phyloP scores from a whole-genome alignment of 2,797 vertebrate genomes.

The Coreius guichenoti region DNA sequence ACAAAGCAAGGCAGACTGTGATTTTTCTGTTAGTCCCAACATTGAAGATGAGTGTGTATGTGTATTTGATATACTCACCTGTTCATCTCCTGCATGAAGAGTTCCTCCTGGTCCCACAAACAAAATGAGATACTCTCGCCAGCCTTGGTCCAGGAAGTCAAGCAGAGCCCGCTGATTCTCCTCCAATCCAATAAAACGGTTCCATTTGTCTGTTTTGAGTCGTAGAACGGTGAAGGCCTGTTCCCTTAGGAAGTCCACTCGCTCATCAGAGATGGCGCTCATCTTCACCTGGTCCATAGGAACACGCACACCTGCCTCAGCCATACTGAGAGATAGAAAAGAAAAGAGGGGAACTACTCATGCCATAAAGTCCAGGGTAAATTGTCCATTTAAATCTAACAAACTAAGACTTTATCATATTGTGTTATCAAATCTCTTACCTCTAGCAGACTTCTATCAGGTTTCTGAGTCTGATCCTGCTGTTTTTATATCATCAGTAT shows the following conservation, averaged over 20 bases:
- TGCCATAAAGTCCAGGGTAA: background rate
- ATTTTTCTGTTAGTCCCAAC: background rate
- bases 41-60: background rate
- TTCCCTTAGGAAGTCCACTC: constrained; percentile 83
- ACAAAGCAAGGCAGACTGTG: background rate
- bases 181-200: constrained; percentile 82
- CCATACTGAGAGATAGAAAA: constrained; percentile 64
- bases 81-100: constrained; percentile 76
- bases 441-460: background rate
- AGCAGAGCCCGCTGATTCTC: constrained; percentile 83
- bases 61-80: constrained; percentile 72
- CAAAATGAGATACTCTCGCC: constrained; percentile 73
- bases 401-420: background rate
- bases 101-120: constrained; percentile 81
- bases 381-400: background rate
- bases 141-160: constrained; percentile 80
- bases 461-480: background rate
- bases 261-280: constrained; percentile 77
- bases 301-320: constrained; percentile 72
- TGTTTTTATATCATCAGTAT: constrained; percentile 11
- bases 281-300: constrained; percentile 75
- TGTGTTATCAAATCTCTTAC: background rate
- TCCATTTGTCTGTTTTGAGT: constrained; percentile 85
- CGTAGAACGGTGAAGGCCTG: constrained; percentile 80
- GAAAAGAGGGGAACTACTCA: background rate